These are phyloP conservation scores for Clistopyga incitator DNA, from an alignment of 2,888 invertebrate genomes.

Conservation along the genomic window DNA sequence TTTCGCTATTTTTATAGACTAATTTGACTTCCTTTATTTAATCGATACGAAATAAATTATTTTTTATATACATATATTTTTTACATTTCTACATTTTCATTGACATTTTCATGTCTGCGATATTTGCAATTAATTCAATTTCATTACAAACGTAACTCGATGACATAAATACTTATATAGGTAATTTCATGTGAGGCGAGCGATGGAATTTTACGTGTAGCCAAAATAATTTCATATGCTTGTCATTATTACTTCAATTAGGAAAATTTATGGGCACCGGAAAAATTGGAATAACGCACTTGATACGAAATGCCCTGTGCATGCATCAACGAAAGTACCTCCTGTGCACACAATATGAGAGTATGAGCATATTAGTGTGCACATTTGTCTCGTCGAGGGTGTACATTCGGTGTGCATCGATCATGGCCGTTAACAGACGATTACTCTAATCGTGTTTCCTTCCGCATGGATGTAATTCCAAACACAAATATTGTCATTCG, in stretches of 20 bases:
- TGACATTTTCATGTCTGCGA: neutral
- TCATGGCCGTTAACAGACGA: slow-evolving; percentile 21
- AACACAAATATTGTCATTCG: slow-evolving; percentile 30
- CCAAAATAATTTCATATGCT: neutral
- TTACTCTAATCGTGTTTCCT: slow-evolving; percentile 29
- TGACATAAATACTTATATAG: neutral
- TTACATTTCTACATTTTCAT: neutral
- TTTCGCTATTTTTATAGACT: neutral
- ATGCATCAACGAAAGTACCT: slow-evolving; percentile 14
- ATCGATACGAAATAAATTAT: neutral
- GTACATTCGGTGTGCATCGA: slow-evolving; percentile 28
- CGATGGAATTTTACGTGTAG: neutral
- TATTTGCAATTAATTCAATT: neutral
- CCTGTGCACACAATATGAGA: slow-evolving; percentile 15
- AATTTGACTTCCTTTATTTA: neutral
- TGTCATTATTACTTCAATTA: too few species aligned
- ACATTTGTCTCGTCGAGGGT: slow-evolving; percentile 20
- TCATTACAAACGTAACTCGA: neutral
- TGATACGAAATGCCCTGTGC: neutral
- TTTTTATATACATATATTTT: neutral
- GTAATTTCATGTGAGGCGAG: neutral
- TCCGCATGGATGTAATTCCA: slow-evolving; percentile 18
- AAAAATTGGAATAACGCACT: neutral
- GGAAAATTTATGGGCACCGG: neutral
- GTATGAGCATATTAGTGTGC: slow-evolving; percentile 14